phyloP scores from a whole-genome alignment of 23 tunicate species.

The Trididemnum clinides region DNA sequence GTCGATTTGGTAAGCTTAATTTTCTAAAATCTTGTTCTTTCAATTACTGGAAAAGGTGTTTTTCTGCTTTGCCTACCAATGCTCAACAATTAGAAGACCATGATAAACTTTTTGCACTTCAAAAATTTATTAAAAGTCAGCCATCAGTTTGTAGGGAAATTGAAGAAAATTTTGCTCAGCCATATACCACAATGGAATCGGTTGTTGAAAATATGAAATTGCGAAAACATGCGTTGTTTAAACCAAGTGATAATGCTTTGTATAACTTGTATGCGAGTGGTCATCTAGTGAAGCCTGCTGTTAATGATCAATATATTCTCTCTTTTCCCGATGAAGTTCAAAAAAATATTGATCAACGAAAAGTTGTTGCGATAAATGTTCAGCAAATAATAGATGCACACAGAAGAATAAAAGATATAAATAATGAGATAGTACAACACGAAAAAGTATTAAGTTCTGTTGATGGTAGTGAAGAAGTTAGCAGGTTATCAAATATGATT shows the following conservation, averaged over 20 bases:
- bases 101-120: too few relatives aligned
- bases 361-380: constrained; percentile 23
- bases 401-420: background rate
- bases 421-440: constrained; percentile 15
- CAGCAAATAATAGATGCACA: constrained; percentile 49
- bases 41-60: too few relatives aligned
- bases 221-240: background rate
- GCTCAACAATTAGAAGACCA: too few relatives aligned
- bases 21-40: too few relatives aligned
- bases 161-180: constrained; percentile 33
- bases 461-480: background rate
- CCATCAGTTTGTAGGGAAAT: background rate
- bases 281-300: constrained; percentile 41
- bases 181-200: background rate
- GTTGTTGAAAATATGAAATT: background rate
- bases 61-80: too few relatives aligned
- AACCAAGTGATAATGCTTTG: constrained; percentile 26
- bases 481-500: background rate
- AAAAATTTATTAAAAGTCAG: too few relatives aligned
- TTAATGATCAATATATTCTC: constrained; percentile 47
- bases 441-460: background rate
- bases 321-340: constrained; percentile 42
- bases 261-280: constrained; percentile 4
- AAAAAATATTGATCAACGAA: constrained; percentile 46
- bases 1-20: too few relatives aligned